phyloP scores from a whole-genome alignment of 2,113 vertebrate genomes.

The Heterotis niloticus region DNA sequence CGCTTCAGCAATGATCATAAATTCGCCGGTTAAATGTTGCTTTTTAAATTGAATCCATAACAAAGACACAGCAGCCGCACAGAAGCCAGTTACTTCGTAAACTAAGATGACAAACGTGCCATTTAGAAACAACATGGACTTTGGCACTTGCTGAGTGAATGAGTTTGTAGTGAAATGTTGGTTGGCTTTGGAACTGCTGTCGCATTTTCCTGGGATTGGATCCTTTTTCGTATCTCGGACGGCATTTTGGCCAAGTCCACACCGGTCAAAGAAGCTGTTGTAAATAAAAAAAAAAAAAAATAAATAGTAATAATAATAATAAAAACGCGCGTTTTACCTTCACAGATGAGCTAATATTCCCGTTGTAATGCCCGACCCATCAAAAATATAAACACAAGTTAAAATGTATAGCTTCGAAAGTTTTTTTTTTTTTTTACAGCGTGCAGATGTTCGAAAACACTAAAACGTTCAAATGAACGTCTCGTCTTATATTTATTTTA shows the following conservation, averaged over 20 bases:
- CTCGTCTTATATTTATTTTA: no score
- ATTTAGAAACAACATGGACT: constrained; percentile 24
- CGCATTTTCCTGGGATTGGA: background rate
- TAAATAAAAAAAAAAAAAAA: no score
- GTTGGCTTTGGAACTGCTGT: background rate
- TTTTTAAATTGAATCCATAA: background rate
- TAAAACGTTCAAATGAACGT: no score
- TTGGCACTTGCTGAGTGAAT: constrained; percentile 17
- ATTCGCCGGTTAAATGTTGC: background rate
- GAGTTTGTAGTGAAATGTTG: constrained; percentile 4
- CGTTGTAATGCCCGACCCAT: no score
- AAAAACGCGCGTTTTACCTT: no score
- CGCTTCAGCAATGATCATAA: background rate
- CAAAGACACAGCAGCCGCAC: background rate
- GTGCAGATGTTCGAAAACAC: no score
- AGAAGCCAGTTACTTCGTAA: background rate
- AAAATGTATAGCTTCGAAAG: no score
- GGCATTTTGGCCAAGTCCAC: background rate
- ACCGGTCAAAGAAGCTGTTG: background rate
- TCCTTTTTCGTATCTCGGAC: background rate
- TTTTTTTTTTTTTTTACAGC: no score
- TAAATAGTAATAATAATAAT: no score
- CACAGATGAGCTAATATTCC: no score
- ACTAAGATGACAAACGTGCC: background rate
- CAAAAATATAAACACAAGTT: no score